Evolutionary conservation across 2,113 vertebrate species (phyloP), one percentile per base, ranked within the genome.

Genomic region (Nettapus auritus): DNA sequence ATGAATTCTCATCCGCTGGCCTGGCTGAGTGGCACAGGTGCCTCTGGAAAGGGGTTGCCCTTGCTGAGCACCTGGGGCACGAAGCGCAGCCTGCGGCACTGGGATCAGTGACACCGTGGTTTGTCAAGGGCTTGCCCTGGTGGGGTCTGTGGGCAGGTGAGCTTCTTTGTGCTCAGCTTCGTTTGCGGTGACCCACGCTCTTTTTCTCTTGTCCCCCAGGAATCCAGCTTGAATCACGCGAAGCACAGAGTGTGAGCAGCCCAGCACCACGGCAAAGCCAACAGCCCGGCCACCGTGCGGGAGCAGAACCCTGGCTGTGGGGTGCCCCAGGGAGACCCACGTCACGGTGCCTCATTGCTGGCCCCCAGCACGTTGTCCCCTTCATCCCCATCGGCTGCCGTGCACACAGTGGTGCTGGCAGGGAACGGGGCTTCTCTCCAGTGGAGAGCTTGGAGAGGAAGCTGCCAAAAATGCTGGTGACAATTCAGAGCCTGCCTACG

Each of bases 61-160:
- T 29, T 23, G 26, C 31, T 6, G 25, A 60, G 55, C n/a, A 33
- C 14, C 20, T 36, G 42, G 68, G 16, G 23, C 50, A n/a, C 34
- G 0, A 4, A 22, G n/a, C 10, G 13, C 33, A 68, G 55, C 18
- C 38, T 26, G 60, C 1, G 4, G 5, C 7, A 0, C 0, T 1
- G 26, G 67, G 13, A 3, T n/a, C 62, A 34, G 50, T 26, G 42
- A 33, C 7, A 21, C 16, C 26, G 20, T 8, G 26, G 48, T 53
- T 71, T 71, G 26, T 34, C 19, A 29, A 34, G 28, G 13, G n/a
- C 17, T 50, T 29, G 25, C n/a, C 48, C 12, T 0, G 3, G 60
- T 34, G 31, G 36, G 82, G 42, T 22, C 57, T 56, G 79, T 28
- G 64, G 33, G 34, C 59, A 6, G 1, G 44, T n/a, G 55, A 76